phyloP scores from a whole-genome alignment of 2,113 vertebrate genomes.

The Chloropsis hardwickii region DNA sequence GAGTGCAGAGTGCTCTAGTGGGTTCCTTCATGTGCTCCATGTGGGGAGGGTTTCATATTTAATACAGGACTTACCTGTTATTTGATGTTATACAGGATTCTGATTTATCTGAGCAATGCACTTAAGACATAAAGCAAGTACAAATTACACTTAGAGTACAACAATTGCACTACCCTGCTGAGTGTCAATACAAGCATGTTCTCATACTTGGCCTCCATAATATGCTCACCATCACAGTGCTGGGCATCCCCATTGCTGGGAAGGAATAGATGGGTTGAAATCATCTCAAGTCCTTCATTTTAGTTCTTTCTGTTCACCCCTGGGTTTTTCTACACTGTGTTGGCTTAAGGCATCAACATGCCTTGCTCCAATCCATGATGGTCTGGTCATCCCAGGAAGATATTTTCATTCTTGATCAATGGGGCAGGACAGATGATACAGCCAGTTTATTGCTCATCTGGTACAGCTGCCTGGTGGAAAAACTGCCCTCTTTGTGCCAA shows the following conservation, averaged over 20 bases:
- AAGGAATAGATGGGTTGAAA: neutral
- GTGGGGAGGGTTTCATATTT: neutral
- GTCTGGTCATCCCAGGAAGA: neutral
- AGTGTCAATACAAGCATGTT: neutral
- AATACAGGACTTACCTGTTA: neutral
- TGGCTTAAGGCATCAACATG: neutral
- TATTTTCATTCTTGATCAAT: neutral
- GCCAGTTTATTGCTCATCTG: neutral
- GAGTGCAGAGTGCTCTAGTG: neutral
- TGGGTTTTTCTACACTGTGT: neutral
- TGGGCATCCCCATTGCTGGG: neutral
- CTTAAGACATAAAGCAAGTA: neutral
- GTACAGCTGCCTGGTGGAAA: neutral
- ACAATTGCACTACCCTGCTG: neutral
- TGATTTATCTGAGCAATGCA: neutral
- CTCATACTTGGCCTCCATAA: neutral
- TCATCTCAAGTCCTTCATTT: neutral
- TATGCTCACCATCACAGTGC: accelerated
- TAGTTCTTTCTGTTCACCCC: neutral
- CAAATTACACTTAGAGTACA: neutral
- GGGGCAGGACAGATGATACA: neutral
- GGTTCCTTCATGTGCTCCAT: neutral
- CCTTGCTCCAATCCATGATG: accelerated
- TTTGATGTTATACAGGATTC: neutral
- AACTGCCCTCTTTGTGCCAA: neutral